A percentile compares a stretch with the other conserved stretches of the same genome.
These are phyloP conservation scores for Andrena praecox DNA, from an alignment of 2,888 invertebrate species.

Conservation along the genomic window DNA sequence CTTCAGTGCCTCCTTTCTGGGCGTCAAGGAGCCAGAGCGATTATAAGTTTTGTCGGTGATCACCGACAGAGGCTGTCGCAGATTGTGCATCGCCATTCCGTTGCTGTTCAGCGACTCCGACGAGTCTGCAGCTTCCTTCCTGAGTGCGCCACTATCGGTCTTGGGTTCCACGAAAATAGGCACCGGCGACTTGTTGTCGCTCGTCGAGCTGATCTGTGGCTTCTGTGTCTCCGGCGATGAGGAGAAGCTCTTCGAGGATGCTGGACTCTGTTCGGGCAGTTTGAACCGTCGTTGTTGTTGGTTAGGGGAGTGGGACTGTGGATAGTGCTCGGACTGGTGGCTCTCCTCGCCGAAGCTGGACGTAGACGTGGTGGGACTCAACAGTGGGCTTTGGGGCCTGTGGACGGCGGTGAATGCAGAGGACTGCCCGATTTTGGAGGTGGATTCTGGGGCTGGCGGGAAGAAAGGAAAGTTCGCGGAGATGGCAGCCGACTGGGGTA, in stretches of 20 bases:
- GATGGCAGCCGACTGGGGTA: constrained; percentile 86
- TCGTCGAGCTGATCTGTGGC: constrained; percentile 82
- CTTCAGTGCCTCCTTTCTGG: constrained; percentile 75
- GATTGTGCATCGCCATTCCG: constrained; percentile 52
- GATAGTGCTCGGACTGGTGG: constrained; percentile 80
- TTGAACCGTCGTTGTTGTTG: constrained; percentile 74
- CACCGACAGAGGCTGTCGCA: constrained; percentile 82
- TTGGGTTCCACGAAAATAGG: constrained; percentile 72
- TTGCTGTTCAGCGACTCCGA: constrained; percentile 31
- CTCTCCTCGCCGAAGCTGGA: constrained; percentile 88
- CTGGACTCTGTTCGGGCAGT: constrained; percentile 78
- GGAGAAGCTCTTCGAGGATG: constrained; percentile 76
- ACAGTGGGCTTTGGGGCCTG: constrained; percentile 88
- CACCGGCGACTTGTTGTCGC: constrained; percentile 78
- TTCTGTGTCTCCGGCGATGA: constrained; percentile 82
- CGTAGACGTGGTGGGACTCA: constrained; percentile 90
- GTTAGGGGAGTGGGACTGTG: constrained; percentile 74
- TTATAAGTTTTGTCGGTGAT: constrained; percentile 83
- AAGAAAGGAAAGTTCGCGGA: constrained; percentile 86
- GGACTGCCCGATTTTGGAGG: constrained; percentile 74
- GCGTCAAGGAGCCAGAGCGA: constrained; percentile 62
- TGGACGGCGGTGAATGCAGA: constrained; percentile 85
- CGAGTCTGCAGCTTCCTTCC: constrained; percentile 41
- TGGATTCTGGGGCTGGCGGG: constrained; percentile 79
- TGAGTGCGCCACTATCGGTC: constrained; percentile 31